Evolutionary conservation across 2,113 vertebrate species (phyloP).

Genomic region (Danionella cerebrum): DNA sequence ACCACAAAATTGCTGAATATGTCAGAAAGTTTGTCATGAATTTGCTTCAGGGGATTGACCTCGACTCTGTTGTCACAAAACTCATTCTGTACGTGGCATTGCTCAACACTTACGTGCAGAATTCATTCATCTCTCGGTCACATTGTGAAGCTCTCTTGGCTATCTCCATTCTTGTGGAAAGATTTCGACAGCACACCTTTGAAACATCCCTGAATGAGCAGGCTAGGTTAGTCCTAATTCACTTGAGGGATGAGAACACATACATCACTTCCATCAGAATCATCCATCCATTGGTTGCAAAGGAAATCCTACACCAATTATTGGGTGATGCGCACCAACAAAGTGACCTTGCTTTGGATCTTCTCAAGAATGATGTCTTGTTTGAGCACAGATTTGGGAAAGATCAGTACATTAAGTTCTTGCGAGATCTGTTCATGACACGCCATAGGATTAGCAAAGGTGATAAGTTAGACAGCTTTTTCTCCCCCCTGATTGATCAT

Average conservation of each 20-base stretch:
- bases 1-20: conserved; percentile 34
- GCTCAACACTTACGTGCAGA: conserved; percentile 73
- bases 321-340: conserved; percentile 50
- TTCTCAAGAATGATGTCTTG: conserved; percentile 60
- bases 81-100: conserved; percentile 68
- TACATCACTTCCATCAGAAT: conserved; percentile 66
- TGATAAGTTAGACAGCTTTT: conserved; percentile 62
- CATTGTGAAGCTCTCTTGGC: conserved; percentile 72
- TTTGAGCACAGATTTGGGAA: conserved; percentile 71
- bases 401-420: conserved; percentile 58
- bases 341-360: conserved; percentile 60
- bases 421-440: conserved; percentile 68
- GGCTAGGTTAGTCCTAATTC: conserved; percentile 69
- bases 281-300: conserved; percentile 73
- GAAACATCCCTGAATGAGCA: conserved; percentile 58
- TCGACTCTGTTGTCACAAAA: conserved; percentile 45
- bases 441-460: conserved; percentile 66
- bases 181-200: conserved; percentile 51
- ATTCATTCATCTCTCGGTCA: conserved; percentile 72
- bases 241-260: conserved; percentile 64
- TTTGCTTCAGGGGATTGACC: conserved; percentile 61
- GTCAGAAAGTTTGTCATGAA: conserved; percentile 60
- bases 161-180: conserved; percentile 31
- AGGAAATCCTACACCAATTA: conserved; percentile 73
- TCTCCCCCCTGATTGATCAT: conserved; percentile 73